Percentiles rank a stretch among this genome's conserved stretches.
Conservation (phyloP, 2,113 vertebrate genomes). For the Pomatostomus ruficeps region DNA sequence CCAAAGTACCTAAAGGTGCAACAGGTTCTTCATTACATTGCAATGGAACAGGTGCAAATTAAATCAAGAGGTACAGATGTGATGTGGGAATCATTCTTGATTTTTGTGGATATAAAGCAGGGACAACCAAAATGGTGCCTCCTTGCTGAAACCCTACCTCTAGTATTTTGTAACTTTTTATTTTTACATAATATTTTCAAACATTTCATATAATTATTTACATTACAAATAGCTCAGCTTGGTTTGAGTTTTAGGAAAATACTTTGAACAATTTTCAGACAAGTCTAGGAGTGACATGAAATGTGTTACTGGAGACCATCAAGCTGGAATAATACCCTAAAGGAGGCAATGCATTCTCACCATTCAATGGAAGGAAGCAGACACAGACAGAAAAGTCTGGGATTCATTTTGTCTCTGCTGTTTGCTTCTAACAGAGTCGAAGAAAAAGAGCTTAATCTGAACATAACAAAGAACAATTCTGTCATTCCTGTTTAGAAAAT, state of each 20-base stretch:
- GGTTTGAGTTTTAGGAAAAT: background rate
- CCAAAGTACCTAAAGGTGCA: background rate
- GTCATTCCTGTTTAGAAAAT: background rate
- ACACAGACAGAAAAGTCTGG: background rate
- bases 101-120: background rate
- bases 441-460: background rate
- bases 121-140: background rate
- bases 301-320: background rate
- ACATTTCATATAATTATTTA: background rate
- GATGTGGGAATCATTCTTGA: background rate
- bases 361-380: background rate
- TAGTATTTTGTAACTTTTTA: background rate
- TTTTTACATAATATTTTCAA: background rate
- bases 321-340: background rate
- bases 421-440: background rate
- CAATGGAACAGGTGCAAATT: background rate
- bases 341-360: background rate
- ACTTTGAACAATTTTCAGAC: background rate
- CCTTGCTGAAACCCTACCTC: background rate
- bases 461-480: background rate
- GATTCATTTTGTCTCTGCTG: background rate
- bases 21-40: background rate
- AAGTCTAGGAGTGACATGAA: background rate
- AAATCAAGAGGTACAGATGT: background rate
- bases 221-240: background rate